Percentiles rank a stretch among this genome's conserved stretches.
These are phyloP conservation scores for Hemibagrus guttatus DNA, from an alignment of 2,797 vertebrate species.

Conservation along the genomic window DNA sequence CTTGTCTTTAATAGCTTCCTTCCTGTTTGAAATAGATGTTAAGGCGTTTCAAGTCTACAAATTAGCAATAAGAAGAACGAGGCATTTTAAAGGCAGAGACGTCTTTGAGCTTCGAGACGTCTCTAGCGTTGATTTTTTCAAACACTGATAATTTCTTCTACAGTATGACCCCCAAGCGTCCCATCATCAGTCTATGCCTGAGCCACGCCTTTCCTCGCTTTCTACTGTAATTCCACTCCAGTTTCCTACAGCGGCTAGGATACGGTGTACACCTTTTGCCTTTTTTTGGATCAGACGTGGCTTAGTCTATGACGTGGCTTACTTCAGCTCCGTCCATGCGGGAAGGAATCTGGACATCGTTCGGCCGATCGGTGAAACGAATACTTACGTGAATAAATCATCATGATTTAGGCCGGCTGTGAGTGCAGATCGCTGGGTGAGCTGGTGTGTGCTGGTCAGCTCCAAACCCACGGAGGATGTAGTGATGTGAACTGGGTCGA, in stretches of 20 bases:
- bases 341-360: slow-evolving; percentile 33
- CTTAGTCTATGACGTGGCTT: no score
- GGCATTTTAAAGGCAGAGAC: not conserved
- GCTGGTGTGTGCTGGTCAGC: slow-evolving; percentile 31
- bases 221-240: not conserved
- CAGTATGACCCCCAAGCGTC: not conserved
- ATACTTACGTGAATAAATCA: slow-evolving; percentile 55
- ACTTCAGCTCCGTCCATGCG: not conserved
- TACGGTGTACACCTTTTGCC: no score
- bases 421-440: slow-evolving; percentile 33
- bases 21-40: not conserved
- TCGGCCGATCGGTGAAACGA: slow-evolving; percentile 29
- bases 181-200: not conserved
- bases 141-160: not conserved
- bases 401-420: slow-evolving; percentile 54
- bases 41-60: no score
- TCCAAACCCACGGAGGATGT: slow-evolving; percentile 20
- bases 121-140: not conserved
- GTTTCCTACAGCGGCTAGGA: not conserved
- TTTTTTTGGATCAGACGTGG: no score
- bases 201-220: not conserved
- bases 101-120: no score
- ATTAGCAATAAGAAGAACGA: not conserved
- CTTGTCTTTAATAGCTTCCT: not conserved
- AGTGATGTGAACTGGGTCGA: not conserved